phyloP scores from a whole-genome alignment of 2,888 invertebrate genomes.

The Morinoia aosen region DNA sequence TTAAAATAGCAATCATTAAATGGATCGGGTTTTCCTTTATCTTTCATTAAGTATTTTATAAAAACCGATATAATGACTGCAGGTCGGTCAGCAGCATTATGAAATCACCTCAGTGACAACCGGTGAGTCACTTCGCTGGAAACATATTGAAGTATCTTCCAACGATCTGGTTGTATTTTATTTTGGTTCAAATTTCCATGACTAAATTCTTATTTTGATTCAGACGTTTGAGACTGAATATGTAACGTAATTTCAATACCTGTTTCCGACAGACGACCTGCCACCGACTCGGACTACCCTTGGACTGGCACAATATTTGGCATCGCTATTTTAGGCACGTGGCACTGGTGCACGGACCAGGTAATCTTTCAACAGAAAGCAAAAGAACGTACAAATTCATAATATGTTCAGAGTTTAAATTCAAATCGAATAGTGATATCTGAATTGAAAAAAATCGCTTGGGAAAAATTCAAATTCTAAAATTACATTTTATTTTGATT shows the following conservation, averaged over 20 bases:
- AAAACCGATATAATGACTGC: too few species aligned
- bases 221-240: not conserved
- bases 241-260: not conserved
- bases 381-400: not conserved
- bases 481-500: not conserved
- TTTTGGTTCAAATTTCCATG: too few species aligned
- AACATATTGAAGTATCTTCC: too few species aligned
- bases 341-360: constrained; percentile 74
- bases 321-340: constrained; percentile 71
- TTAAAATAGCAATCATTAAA: too few species aligned
- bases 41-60: too few species aligned
- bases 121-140: too few species aligned
- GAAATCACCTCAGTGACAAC: too few species aligned
- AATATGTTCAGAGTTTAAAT: not conserved
- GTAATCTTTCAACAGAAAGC: constrained; percentile 59
- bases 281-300: constrained; percentile 70
- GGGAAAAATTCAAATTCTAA: not conserved
- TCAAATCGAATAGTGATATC: not conserved
- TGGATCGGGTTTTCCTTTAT: too few species aligned
- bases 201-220: too few species aligned
- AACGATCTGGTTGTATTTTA: too few species aligned
- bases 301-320: constrained; percentile 72
- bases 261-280: not conserved
- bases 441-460: not conserved
- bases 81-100: too few species aligned